Conservation (phyloP, 1,140 invertebrate species). For the Brachionus asplanchnoidis region DNA sequence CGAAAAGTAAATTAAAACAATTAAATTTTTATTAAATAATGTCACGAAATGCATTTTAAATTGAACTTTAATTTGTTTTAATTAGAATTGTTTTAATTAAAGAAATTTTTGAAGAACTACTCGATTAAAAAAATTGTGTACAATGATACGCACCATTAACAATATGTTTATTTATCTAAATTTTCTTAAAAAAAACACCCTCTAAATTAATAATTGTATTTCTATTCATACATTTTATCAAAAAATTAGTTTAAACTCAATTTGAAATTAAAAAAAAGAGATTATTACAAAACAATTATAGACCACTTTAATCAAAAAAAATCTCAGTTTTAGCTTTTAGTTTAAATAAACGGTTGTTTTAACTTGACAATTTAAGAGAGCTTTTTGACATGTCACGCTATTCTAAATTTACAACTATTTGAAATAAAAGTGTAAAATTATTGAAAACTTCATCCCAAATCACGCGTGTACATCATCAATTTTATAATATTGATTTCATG, state of each 20-base stretch:
- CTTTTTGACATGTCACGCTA: not conserved
- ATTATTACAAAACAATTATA: not conserved
- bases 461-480: not conserved
- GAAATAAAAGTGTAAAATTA: not conserved
- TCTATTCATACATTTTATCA: not conserved
- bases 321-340: not conserved
- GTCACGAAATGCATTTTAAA: not conserved
- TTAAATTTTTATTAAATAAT: not conserved
- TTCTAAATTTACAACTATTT: not conserved
- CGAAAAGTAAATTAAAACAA: not conserved
- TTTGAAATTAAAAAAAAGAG: not conserved
- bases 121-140: not conserved
- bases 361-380: not conserved
- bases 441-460: not conserved
- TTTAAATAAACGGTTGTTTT: not conserved
- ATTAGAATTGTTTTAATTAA: not conserved
- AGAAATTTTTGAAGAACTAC: not conserved
- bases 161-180: not conserved
- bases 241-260: not conserved
- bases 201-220: not conserved
- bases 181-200: not conserved
- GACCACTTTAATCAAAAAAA: not conserved
- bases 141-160: not conserved
- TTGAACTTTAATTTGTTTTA: not conserved
- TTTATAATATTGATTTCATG: slow-evolving; percentile 5